Evolutionary conservation across 1,140 invertebrate species (phyloP).

Genomic region (Saxidomus purpurata): DNA sequence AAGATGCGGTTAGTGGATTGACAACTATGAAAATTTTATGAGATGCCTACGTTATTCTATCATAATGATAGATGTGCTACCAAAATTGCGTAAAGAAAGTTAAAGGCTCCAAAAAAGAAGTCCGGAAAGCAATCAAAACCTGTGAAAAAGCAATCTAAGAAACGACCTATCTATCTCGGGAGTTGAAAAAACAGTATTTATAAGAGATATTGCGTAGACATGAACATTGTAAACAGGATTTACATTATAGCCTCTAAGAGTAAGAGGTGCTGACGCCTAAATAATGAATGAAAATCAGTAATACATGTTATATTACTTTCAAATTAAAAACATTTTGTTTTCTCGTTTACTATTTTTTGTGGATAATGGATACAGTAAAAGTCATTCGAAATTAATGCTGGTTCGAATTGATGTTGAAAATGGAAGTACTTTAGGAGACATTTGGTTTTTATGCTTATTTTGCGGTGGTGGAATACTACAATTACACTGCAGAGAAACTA

Average conservation of each 20-base stretch:
- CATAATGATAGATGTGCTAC: slow-evolving; percentile 41
- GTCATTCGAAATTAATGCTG: too few species aligned
- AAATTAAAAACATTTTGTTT: neutral
- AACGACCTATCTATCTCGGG: slow-evolving; percentile 26
- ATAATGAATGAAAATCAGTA: slow-evolving; percentile 43
- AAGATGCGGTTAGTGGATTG: neutral
- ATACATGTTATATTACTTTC: slow-evolving; percentile 46
- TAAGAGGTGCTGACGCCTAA: slow-evolving; percentile 5
- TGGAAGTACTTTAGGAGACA: too few species aligned
- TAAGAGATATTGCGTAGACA: slow-evolving; percentile 3
- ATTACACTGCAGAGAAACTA: too few species aligned
- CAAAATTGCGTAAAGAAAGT: slow-evolving; percentile 6
- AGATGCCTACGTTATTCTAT: slow-evolving; percentile 2
- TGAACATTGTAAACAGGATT: slow-evolving; percentile 19
- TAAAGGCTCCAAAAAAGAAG: slow-evolving; percentile 18
- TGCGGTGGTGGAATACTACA: too few species aligned
- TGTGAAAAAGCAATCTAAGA: slow-evolving; percentile 60
- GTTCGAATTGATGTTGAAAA: too few species aligned
- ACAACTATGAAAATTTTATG: slow-evolving; percentile 37
- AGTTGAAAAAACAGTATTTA: slow-evolving; percentile 45
- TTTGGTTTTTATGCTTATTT: too few species aligned
- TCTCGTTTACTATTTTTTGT: neutral
- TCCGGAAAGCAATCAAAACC: slow-evolving; percentile 17
- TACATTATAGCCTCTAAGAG: slow-evolving; percentile 41
- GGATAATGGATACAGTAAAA: too few species aligned